Evolutionary conservation across 2,797 vertebrate genomes (phyloP).

Genomic region (Heliangelus exortis): DNA sequence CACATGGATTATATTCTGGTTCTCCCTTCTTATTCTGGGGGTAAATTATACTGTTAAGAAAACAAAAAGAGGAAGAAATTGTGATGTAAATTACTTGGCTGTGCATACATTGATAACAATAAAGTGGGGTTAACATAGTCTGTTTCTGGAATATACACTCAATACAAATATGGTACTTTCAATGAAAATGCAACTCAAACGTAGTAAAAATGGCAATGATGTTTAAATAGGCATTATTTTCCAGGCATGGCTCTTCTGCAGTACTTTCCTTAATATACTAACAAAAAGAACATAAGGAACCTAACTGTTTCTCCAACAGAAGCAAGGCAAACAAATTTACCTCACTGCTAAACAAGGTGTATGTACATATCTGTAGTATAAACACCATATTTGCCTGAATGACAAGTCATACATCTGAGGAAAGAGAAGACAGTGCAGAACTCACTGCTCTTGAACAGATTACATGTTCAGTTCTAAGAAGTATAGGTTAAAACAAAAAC

Average conservation of each 20-base stretch:
- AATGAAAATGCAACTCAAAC: background rate
- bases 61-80: background rate
- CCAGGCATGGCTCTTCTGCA: background rate
- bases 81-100: background rate
- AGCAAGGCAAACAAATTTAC: background rate
- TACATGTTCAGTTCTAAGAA: background rate
- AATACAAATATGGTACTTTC: background rate
- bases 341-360: background rate
- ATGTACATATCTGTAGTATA: background rate
- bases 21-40: slow-evolving; percentile 96
- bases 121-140: background rate
- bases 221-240: background rate
- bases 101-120: background rate
- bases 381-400: background rate
- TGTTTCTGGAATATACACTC: background rate
- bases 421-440: background rate
- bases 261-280: background rate
- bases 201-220: background rate
- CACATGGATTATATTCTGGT: slow-evolving; percentile 98
- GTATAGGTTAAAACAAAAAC: background rate
- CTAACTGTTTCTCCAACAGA: background rate
- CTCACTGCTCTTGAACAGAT: background rate
- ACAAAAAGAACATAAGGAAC: background rate
- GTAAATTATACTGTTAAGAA: slow-evolving; percentile 89
- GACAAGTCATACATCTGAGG: background rate